These are phyloP conservation scores for Sarcophilus harrisii DNA, from an alignment of 2,797 vertebrate species.

Conservation along the genomic window DNA sequence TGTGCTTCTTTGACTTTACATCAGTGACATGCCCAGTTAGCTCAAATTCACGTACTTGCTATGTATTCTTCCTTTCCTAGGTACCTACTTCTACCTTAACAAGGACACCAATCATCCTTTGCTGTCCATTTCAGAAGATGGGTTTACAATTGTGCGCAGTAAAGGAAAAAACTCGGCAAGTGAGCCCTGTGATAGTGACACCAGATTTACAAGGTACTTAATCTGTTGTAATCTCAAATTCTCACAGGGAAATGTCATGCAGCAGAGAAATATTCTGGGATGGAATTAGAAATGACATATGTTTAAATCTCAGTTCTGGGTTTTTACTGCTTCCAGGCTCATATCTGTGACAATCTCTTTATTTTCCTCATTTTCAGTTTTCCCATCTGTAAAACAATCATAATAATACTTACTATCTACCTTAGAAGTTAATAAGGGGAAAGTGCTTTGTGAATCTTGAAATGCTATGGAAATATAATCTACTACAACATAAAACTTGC, in stretches of 20 bases:
- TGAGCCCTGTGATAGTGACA: slow-evolving; percentile 87
- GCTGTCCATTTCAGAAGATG: slow-evolving; percentile 92
- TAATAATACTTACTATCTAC: neutral
- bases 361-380: neutral
- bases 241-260: neutral
- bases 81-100: slow-evolving; percentile 92
- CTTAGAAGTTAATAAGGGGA: neutral
- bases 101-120: slow-evolving; percentile 93
- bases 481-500: neutral
- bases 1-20: neutral
- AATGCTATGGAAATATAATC: neutral
- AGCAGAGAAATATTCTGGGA: neutral
- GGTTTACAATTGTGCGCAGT: slow-evolving; percentile 90
- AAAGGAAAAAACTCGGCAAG: slow-evolving; percentile 88
- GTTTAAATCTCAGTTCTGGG: neutral
- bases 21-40: neutral
- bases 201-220: slow-evolving; percentile 91
- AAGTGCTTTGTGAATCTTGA: neutral
- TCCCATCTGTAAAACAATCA: neutral
- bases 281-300: neutral
- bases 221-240: neutral
- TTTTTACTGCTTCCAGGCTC: neutral
- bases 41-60: neutral
- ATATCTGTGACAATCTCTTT: neutral
- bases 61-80: slow-evolving; percentile 81